phyloP scores from a whole-genome alignment of 2,888 invertebrate genomes.

The Lepidochrysops patricia region DNA sequence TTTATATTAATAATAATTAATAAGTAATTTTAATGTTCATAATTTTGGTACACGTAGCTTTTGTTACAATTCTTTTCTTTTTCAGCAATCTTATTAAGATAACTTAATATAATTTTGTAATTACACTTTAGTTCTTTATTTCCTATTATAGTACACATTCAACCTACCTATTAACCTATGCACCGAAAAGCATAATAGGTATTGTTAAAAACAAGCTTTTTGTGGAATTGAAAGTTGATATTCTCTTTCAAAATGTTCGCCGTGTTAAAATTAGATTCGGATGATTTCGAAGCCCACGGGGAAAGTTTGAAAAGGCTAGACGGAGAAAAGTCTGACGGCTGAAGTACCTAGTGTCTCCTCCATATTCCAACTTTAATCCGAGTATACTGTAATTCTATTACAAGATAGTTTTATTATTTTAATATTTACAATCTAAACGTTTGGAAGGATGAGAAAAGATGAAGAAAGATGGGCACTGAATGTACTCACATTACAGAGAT shows the following conservation, averaged over 20 bases:
- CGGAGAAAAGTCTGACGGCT: conserved; percentile 30
- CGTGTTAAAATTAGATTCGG: conserved; percentile 17
- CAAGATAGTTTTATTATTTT: conserved; percentile 27
- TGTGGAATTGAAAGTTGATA: conserved; percentile 1
- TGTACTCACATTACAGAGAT: too few relatives aligned
- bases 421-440: neutral
- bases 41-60: too few relatives aligned
- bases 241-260: conserved; percentile 10
- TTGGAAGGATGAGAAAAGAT: too few relatives aligned
- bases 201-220: neutral
- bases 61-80: neutral
- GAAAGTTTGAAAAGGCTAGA: conserved; percentile 32
- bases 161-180: too few relatives aligned
- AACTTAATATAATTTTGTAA: too few relatives aligned
- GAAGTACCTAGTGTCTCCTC: conserved; percentile 40
- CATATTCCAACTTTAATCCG: conserved; percentile 67
- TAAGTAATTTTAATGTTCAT: too few relatives aligned
- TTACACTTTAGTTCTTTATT: too few relatives aligned
- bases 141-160: too few relatives aligned
- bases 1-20: neutral
- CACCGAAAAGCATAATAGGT: too few relatives aligned
- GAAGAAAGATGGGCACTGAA: too few relatives aligned
- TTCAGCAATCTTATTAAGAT: neutral
- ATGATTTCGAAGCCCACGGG: conserved; percentile 17
- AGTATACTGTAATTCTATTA: conserved; percentile 38